Evolutionary conservation across 2,113 vertebrate species (phyloP).

Genomic region (Forbesichthys agassizii): DNA sequence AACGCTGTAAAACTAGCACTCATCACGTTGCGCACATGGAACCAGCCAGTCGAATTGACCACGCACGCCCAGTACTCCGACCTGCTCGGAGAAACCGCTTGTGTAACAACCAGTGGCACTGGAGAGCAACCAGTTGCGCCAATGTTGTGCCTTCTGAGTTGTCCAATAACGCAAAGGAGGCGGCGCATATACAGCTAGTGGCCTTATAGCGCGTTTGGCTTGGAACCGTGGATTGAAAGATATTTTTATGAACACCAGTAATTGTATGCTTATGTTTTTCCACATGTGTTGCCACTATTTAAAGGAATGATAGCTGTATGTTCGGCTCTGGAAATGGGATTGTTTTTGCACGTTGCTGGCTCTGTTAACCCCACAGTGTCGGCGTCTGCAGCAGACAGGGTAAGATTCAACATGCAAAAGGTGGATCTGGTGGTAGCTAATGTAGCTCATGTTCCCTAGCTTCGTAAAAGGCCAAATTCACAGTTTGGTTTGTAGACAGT

Average conservation of each 20-base stretch:
- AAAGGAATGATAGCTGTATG: constrained; percentile 63
- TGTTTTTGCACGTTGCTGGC: constrained; percentile 72
- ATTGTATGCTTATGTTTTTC: constrained; percentile 32
- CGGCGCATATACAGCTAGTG: constrained; percentile 47
- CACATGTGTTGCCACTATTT: constrained; percentile 23
- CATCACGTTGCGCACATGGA: constrained; percentile 70
- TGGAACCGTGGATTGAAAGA: not conserved
- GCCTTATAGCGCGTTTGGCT: constrained; percentile 16
- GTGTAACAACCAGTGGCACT: constrained; percentile 65
- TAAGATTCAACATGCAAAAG: constrained; percentile 58
- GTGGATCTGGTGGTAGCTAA: not conserved
- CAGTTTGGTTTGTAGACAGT: not conserved
- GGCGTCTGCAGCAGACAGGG: constrained; percentile 64
- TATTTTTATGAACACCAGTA: constrained; percentile 9
- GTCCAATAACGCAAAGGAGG: constrained; percentile 52
- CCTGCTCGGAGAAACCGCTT: constrained; percentile 43
- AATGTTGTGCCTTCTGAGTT: constrained; percentile 43
- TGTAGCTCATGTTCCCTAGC: constrained; percentile 11
- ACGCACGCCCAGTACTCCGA: constrained; percentile 62
- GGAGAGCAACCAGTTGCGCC: constrained; percentile 43
- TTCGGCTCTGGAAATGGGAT: constrained; percentile 69
- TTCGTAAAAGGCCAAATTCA: constrained; percentile 6
- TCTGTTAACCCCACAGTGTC: constrained; percentile 70
- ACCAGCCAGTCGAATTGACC: constrained; percentile 50
- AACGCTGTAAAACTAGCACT: no score